phyloP scores from a whole-genome alignment of 2,113 vertebrate genomes.

The Lycocorax pyrrhopterus region DNA sequence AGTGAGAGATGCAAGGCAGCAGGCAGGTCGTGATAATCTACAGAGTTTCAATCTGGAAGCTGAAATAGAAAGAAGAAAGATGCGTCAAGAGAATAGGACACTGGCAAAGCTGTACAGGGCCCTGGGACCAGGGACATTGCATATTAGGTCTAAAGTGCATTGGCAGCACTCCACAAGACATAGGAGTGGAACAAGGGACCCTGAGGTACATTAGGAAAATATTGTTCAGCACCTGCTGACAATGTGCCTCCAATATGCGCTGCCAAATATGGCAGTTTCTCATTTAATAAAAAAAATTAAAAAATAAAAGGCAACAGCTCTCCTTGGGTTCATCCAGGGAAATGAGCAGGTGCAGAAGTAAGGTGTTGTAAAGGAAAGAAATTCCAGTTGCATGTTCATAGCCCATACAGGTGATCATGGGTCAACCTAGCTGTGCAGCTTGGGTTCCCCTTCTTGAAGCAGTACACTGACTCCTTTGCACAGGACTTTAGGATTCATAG shows the following conservation, averaged over 20 bases:
- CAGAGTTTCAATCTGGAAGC: neutral
- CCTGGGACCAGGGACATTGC: neutral
- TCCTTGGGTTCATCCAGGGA: neutral
- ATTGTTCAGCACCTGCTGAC: constrained; percentile 24
- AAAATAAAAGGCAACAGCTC: neutral
- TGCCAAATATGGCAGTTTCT: neutral
- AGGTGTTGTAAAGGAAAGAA: neutral
- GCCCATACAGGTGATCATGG: neutral
- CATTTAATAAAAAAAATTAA: neutral
- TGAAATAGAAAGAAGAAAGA: neutral
- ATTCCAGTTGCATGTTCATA: neutral
- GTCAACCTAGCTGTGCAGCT: neutral
- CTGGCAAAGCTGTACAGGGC: neutral
- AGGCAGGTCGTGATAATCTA: neutral
- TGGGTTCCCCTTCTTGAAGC: neutral
- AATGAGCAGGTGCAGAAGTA: neutral
- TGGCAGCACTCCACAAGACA: constrained; percentile 24
- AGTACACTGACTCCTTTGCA: neutral
- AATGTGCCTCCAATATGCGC: neutral
- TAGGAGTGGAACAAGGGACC: neutral
- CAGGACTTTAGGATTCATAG: neutral
- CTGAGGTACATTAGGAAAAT: constrained; percentile 29
- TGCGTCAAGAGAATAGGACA: neutral
- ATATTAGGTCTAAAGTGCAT: constrained; percentile 1
- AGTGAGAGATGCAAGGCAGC: neutral